Evolutionary conservation across 2,797 vertebrate species (phyloP), one percentile per base, ranked within the genome.

Genomic region (Poeciliopsis presidionis): DNA sequence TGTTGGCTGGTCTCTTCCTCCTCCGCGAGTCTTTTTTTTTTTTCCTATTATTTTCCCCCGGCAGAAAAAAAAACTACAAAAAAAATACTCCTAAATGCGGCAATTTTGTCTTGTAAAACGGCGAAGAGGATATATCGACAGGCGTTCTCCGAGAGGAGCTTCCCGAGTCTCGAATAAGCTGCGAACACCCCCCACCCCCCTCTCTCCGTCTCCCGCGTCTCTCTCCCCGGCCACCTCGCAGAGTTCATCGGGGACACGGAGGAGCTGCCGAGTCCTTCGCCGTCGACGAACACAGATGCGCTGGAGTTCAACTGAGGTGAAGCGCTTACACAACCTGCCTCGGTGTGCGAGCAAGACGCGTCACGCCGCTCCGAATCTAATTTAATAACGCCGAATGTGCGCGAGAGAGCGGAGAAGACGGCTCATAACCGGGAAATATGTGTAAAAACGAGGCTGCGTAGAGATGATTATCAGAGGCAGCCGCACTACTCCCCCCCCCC

Each of bases 271-370:
- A 80, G 85, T 85, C 83, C 20, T 41, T 75, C 88, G 87, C 90
- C 85, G 88, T 85, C 86, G 88, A 47, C 78, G 67, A 90, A 74
- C 88, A 89, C 90, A 91, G 90, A 91, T 91, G 90, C 91, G 91
- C 53, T 85, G 86, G 87, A 91, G 96, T 96, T 96, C 95, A 96
- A 90, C 91, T 94, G 90, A 96, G 95, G 95, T 96, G 95, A 96
- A 93, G 81, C 88, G 45, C 92, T 95, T 95, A 95, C 83, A 95
- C 93, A 95, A 94, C 85, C 80, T 77, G 87, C 30, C 89, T 28
- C 71, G 77, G 45, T 74, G 80, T 80, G 78, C 75, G 22, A 73
- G 84, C 73, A 80, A 80, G 81, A 39, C 55, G 41, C 36, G 30
- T 80, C 7, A 61, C 72, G 33, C 82, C 43, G 9, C 28, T 63